Evolutionary conservation across 2,113 vertebrate species (phyloP).

Genomic region (Pachycephala philippinensis): DNA sequence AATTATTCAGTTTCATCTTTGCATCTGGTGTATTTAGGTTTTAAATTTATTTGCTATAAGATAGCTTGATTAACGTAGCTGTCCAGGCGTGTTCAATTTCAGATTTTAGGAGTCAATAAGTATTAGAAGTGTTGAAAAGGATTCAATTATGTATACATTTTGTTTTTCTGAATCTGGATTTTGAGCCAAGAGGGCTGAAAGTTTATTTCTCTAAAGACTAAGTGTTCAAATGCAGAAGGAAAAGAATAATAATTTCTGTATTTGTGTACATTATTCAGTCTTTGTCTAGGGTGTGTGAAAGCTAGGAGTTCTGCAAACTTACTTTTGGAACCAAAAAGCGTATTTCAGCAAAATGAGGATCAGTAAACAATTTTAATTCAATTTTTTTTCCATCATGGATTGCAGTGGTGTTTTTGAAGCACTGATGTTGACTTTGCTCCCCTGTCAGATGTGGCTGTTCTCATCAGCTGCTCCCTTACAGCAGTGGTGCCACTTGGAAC

Average conservation of each 20-base stretch:
- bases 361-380: neutral
- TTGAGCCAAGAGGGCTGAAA: neutral
- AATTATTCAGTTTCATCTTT: neutral
- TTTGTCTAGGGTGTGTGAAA: neutral
- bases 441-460: neutral
- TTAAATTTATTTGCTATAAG: neutral
- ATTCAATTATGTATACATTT: neutral
- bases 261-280: neutral
- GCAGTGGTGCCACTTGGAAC: neutral
- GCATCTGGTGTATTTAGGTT: neutral
- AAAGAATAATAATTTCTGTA: rapidly evolving
- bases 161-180: neutral
- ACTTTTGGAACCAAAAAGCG: neutral
- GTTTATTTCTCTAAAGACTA: neutral
- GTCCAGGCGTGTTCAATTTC: neutral
- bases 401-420: neutral
- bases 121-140: neutral
- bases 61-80: neutral
- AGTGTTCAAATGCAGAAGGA: neutral
- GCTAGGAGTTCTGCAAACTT: neutral
- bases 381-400: neutral
- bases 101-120: neutral
- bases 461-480: neutral
- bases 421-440: rapidly evolving
- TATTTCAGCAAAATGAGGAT: neutral